A percentile compares a stretch with the other conserved stretches of the same genome.
phyloP scores from a whole-genome alignment of 2,113 vertebrate species.

The Percina caprodes region DNA sequence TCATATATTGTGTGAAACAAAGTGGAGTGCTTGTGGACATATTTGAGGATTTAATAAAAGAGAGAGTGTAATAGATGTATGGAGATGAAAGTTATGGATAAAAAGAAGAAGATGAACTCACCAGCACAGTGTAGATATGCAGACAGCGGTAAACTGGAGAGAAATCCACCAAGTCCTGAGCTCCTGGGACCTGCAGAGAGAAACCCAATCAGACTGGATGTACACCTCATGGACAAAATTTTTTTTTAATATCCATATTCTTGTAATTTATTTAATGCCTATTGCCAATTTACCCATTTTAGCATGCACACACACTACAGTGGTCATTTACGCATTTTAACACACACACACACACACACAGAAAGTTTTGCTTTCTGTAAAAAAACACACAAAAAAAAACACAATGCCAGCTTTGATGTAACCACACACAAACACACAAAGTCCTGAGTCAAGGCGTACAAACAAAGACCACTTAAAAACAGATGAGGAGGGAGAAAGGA shows the following conservation, averaged over 20 bases:
- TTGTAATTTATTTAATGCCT: no score
- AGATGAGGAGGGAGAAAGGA: not conserved
- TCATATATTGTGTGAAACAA: no score
- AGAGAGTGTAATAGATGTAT: no score
- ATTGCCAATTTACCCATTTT: no score
- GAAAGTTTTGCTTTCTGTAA: conserved; percentile 49
- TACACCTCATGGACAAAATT: not conserved
- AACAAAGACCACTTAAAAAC: not conserved
- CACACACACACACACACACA: no score
- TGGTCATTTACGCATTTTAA: no score
- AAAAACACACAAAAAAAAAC: conserved; percentile 9
- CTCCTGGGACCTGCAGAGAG: conserved; percentile 88
- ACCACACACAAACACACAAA: conserved; percentile 9
- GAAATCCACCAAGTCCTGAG: conserved; percentile 97
- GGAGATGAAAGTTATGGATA: no score
- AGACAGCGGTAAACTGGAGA: conserved; percentile 97
- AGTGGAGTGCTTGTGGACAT: not conserved
- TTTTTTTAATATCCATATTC: no score
- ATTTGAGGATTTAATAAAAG: not conserved
- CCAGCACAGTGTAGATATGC: conserved; percentile 92
- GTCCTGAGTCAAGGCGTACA: conserved; percentile 35
- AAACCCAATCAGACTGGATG: conserved; percentile 4
- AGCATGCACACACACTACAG: no score
- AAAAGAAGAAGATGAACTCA: conserved; percentile 50
- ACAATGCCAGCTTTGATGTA: conserved; percentile 80